Conservation (phyloP, 2,888 invertebrate genomes). For the Buathra laborator region DNA sequence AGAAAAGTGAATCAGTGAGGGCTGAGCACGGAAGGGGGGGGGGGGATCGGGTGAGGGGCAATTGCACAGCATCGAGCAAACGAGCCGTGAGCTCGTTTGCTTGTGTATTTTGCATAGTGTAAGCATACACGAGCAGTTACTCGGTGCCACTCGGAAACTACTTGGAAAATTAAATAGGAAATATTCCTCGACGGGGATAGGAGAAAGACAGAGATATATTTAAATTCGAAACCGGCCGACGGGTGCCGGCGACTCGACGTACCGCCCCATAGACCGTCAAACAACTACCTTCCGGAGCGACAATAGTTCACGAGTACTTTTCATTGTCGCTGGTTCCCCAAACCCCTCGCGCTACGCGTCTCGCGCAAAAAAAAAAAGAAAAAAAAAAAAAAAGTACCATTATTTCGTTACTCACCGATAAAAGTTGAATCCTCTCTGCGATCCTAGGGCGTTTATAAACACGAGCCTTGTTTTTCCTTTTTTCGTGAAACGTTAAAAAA, state of each 20-base stretch:
- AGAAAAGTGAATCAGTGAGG: slow-evolving; percentile 29
- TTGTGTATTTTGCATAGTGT: neutral
- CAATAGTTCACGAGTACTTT: neutral
- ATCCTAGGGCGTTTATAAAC: neutral
- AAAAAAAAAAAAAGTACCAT: neutral
- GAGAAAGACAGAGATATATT: neutral
- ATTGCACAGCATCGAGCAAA: slow-evolving; percentile 38
- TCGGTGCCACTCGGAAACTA: neutral
- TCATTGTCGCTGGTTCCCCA: neutral
- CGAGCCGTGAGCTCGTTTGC: slow-evolving; percentile 7
- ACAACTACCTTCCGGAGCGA: neutral
- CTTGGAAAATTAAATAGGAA: slow-evolving; percentile 5
- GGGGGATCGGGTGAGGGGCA: neutral
- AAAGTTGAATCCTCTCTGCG: slow-evolving; percentile 16
- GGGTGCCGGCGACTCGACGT: slow-evolving; percentile 3
- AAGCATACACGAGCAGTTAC: slow-evolving; percentile 1
- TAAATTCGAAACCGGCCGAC: neutral
- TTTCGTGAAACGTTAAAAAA: neutral
- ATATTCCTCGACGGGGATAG: neutral
- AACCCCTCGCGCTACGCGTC: neutral
- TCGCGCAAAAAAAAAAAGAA: neutral
- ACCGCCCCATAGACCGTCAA: neutral
- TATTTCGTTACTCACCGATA: slow-evolving; percentile 48
- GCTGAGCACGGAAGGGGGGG: neutral
- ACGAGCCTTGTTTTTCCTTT: neutral